These are phyloP conservation scores for Polylopha cassiicola DNA, from an alignment of 2,888 invertebrate genomes.

Conservation along the genomic window DNA sequence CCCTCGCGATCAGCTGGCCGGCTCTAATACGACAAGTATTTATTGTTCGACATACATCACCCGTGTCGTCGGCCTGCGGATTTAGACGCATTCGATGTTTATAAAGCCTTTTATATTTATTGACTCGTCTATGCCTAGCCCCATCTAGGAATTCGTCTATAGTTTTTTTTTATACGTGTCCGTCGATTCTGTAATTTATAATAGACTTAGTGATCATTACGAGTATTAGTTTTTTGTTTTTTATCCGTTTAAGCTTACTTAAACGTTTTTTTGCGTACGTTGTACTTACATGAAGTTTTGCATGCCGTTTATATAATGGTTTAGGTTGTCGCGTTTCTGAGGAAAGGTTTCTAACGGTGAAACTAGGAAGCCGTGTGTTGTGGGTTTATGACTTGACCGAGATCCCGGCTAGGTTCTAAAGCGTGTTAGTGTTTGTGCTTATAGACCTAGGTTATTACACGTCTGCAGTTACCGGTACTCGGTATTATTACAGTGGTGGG, in stretches of 20 bases:
- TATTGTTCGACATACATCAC: constrained; percentile 65
- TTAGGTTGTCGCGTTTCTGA: no score
- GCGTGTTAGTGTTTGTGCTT: no score
- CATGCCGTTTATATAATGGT: neutral
- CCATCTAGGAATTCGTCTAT: constrained; percentile 44
- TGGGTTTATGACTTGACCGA: no score
- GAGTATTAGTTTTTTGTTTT: constrained; percentile 27
- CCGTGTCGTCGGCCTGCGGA: constrained; percentile 52
- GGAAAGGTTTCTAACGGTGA: no score
- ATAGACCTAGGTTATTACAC: no score
- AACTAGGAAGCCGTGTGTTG: no score
- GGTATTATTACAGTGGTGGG: no score
- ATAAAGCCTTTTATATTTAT: constrained; percentile 48
- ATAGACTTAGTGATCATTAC: constrained; percentile 28
- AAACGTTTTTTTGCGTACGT: constrained; percentile 14
- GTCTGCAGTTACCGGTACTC: no score
- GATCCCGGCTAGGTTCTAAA: no score
- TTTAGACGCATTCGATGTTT: constrained; percentile 45
- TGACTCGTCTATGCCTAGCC: constrained; percentile 48
- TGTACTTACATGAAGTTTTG: constrained; percentile 13
- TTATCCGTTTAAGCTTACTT: constrained; percentile 23
- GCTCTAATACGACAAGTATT: constrained; percentile 58
- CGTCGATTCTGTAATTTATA: constrained; percentile 45
- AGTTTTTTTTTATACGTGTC: constrained; percentile 40
- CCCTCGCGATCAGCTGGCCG: constrained; percentile 54